Evolutionary conservation across 2,888 invertebrate genomes (phyloP), one percentile per base, ranked within the genome.

Genomic region (Troilus luridus): DNA sequence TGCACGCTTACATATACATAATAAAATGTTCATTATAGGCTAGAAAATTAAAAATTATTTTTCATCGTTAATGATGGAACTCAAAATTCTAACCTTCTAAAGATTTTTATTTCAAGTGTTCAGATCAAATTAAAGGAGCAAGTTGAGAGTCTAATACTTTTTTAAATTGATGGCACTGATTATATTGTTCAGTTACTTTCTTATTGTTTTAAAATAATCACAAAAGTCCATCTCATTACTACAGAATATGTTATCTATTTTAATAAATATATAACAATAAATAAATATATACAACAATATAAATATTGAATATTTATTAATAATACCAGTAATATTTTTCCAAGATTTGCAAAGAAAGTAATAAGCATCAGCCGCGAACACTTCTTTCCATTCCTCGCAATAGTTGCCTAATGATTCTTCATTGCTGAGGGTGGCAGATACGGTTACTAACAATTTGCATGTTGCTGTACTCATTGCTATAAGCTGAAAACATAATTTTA

Each of bases 301-400:
- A 62, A 21, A 21, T 21, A 62, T 10, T 64, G n/a, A 94, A 93
- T 88, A 94, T 94, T 93, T 77, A 27, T 17, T 17, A 77, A 41
- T 77, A 24, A n/a, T 85, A 95, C 95, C 94, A 93, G 94, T 94
- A 93, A 95, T 93, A 92, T 94, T 94, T 89, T 95, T 93, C 95
- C 96, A 96, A 41, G 95, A 93, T 88, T 95, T 94, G 88, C 95
- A 94, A 24, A 96, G 93, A 92, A 95, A 95, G 89, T 93, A 93
- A 93, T 95, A 95, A 72, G 96, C 94, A 93, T 96, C 96, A 90
- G 96, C 95, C 92, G 96, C 95, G 94, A 98, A 97, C 91, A 98
- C 95, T 94, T 97, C 96, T 89, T 94, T 94, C 98, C 98, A 98
- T 94, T 98, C 98, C 90, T 93, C 93, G 93, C 93, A 92, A 94